Base-by-base conservation (phyloP, 2,113 vertebrate species). In the Plectropomus leopardus region DNA sequence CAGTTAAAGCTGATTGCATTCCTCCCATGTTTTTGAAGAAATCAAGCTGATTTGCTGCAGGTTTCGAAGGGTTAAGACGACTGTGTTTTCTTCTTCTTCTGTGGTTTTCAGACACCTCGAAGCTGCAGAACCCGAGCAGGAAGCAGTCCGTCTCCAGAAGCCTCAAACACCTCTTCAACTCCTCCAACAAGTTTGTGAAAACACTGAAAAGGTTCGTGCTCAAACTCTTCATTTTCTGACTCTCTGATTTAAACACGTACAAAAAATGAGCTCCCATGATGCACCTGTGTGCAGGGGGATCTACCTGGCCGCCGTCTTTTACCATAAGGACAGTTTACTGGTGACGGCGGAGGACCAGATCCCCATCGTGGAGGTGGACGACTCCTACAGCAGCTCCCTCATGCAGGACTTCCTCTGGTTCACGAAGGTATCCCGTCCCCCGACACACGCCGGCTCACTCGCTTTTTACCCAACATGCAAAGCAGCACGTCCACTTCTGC, bases 371-470 rank as follows among this genome's bases (percentile, higher is more conserved):
- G 98, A 99, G 95, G 97, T 99, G 66, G 98, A 99, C 70, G 97
- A 98, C 89, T 98, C 96, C 78, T 97, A 97, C 87, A 92, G 95
- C 93, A 97, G 96, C 91, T 96, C 96, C 64, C 95, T 99, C 86
- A 97, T 93, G 94, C 98, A 99, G 92, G 98, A 99, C 93, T 99
- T 99, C 94, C 95, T 98, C 40, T 99, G 98, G 98, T 99, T 99
- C 94, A 96, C 96, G 28, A 98, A 99, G 97, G 98, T 99, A 26
- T 8, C 32, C 3, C 32, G 32, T 6, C 32, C 6, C 32, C 32
- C 6, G 32, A 32, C 32, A 32, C 32, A 32, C 6, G 32, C 32
- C 6, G 32, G 21, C 4, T 30, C 4, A 14, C 19, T 8, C 23
- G 3, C 7, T 30, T 32, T 7, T 45, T 45, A 45, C 24, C 40